Evolutionary conservation across 2,797 vertebrate species (phyloP), one percentile per base, ranked within the genome.

Genomic region (Synanceia verrucosa): DNA sequence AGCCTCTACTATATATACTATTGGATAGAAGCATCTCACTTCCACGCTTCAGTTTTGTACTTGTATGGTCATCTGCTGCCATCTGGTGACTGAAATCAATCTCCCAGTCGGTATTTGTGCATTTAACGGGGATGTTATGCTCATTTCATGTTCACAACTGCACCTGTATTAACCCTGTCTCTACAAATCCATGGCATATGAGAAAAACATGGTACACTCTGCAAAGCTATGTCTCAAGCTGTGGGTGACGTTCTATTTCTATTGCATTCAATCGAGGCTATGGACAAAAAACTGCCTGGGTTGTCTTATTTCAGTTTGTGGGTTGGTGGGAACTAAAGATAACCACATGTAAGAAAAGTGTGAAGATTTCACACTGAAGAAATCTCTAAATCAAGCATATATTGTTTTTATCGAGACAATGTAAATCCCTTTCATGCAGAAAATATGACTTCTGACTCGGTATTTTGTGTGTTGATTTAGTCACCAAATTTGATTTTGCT

Each of bases 31-130:
- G 48, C 51, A 6, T 72, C 78, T 70, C 75, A 73, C 58, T 44
- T 58, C 41, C 23, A 1, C 67, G 44, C 41, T 37, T 39, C n/a
- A 41, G 19, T 33, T 14, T 16, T 75, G 21, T 24, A 11, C 18
- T 7, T 51, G 47, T 21, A 4, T 39, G 29, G 78, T 65, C 69
- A 69, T 88, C 84, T 92, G 87, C 88, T 90, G 91, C 91, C 91
- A 90, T 86, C 92, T 90, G 61, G 85, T 92, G 91, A 84, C 82
- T 65, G 41, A 78, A 61, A 63, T 28, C 56, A 36, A 60, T 39
- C 26, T 58, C 55, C 36, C 29, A 57, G 65, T 69, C 76, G 68
- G 58, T 70, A 41, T 80, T 44, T 65, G 44, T 51, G 52, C 37
- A 36, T 66, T 18, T 43, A 28, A 52, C 18, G 39, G 3, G 18